phyloP scores from a whole-genome alignment of 1,140 invertebrate species.

The Liolophura sinensis region DNA sequence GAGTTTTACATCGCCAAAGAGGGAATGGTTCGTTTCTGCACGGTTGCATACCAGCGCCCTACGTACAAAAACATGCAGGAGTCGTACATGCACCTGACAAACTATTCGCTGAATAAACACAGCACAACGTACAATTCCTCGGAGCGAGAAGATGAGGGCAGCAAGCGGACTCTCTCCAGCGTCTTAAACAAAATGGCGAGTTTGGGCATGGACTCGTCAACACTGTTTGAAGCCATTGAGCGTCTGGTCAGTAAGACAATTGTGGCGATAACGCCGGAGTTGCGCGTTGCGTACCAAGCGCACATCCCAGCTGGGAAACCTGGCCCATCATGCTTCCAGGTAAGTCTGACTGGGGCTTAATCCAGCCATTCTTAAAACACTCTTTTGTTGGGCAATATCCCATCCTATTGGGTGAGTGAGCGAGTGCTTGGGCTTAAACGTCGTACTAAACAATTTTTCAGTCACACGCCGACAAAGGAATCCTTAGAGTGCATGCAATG shows the following conservation, averaged over 20 bases:
- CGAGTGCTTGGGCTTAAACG: too few species aligned
- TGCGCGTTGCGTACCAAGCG: slow-evolving; percentile 56
- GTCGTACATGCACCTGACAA: slow-evolving; percentile 62
- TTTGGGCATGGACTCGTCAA: slow-evolving; percentile 51
- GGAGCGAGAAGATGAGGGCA: slow-evolving; percentile 57
- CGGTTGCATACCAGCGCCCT: slow-evolving; percentile 58
- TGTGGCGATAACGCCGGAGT: slow-evolving; percentile 61
- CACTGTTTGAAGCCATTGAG: slow-evolving; percentile 59
- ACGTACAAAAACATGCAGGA: slow-evolving; percentile 57
- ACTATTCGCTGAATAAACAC: slow-evolving; percentile 63
- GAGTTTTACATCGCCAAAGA: slow-evolving; percentile 62
- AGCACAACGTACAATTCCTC: slow-evolving; percentile 60
- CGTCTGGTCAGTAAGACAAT: slow-evolving; percentile 61
- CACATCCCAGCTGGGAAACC: slow-evolving; percentile 52
- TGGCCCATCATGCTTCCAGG: slow-evolving; percentile 60
- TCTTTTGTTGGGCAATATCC: too few species aligned
- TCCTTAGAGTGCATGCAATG: too few species aligned
- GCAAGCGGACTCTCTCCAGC: slow-evolving; percentile 60
- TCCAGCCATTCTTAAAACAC: too few species aligned
- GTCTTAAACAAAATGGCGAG: slow-evolving; percentile 57
- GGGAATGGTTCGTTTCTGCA: slow-evolving; percentile 61
- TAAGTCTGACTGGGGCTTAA: slow-evolving; percentile 27
- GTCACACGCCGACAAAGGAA: too few species aligned
- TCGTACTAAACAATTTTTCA: too few species aligned
- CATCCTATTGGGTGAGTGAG: too few species aligned